Base-by-base conservation (phyloP, 1,140 invertebrate species). In the fruit fly (Drosophila melanogaster) region DNA sequence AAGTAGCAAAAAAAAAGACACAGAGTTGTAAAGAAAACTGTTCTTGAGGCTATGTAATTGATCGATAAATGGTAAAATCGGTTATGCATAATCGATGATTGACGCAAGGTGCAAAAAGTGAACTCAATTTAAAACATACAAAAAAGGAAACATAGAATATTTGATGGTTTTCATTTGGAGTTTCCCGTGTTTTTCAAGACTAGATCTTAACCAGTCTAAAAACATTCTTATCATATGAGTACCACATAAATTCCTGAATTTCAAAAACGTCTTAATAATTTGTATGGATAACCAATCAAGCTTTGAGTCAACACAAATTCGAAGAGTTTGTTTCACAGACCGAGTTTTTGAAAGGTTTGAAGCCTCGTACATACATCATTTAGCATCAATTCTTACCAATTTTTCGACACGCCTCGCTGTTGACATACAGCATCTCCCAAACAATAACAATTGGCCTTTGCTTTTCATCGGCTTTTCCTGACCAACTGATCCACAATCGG, bases 401-500 rank as follows among this genome's bases (percentile, higher is more conserved):
- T 33, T 5, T 10, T 24, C 3, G 19, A 35, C 55, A 22, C 19
- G 43, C 30, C n/a, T 30, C 41, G 12, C 33, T 37, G 61, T 60
- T 64, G 60, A 60, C 57, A 47, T 55, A 60, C 57, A 47, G 57
- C 56, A 33, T 26, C 33, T n/a, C 15, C 24, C 43, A 66, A 65
- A 69, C 61, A 69, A 69, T 67, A 65, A 66, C 65, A 69, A 69
- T 67, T 70, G 66, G 49, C 19, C 49, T 56, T 40, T 70, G 49
- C 51, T 56, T 75, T 54, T 61, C 56, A 62, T 61, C 46, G 49
- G 33, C 60, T 77, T 72, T 76, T 69, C 44, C 47, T 70, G 64
- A 57, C 40, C 77, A 60, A 74, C 51, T 79, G 76, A 47, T 66
- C 76, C 38, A 54, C 71, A 56, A 66, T 79, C 46, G 60, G 40